These are phyloP conservation scores for Volucella bombylans DNA, from an alignment of 2,888 invertebrate species.

Conservation along the genomic window DNA sequence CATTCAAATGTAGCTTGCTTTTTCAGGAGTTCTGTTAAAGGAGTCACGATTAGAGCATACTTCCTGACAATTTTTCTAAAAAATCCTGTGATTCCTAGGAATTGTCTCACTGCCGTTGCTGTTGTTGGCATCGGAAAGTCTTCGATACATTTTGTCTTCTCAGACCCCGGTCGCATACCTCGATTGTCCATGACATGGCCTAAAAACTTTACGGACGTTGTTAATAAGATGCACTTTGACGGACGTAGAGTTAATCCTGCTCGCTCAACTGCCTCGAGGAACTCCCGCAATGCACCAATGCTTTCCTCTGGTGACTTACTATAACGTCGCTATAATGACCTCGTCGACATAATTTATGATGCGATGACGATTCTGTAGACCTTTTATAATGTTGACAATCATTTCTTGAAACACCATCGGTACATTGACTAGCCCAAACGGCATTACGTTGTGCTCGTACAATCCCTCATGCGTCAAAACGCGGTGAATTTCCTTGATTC, in stretches of 20 bases:
- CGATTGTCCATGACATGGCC: constrained; percentile 38
- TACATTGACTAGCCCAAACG: too few relatives aligned
- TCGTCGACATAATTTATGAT: constrained; percentile 25
- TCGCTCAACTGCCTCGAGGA: constrained; percentile 27
- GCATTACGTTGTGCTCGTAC: too few relatives aligned
- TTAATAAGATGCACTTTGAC: constrained; percentile 55
- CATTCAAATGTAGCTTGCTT: too few relatives aligned
- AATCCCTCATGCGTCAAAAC: too few relatives aligned
- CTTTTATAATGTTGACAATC: too few relatives aligned
- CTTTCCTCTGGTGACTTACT: too few relatives aligned
- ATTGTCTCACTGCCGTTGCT: constrained; percentile 43
- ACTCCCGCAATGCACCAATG: neutral
- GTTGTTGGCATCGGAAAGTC: constrained; percentile 54
- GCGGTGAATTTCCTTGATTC: too few relatives aligned
- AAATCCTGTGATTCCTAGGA: constrained; percentile 58
- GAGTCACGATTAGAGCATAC: neutral
- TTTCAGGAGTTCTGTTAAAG: too few relatives aligned
- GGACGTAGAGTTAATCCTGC: constrained; percentile 46
- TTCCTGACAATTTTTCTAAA: constrained; percentile 36
- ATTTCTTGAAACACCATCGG: too few relatives aligned
- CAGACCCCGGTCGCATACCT: constrained; percentile 47
- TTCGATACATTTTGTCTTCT: constrained; percentile 48
- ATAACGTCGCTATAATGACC: too few relatives aligned
- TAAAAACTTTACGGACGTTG: too few relatives aligned
- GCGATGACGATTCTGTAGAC: constrained; percentile 37